These are phyloP conservation scores for Drosophila mauritiana DNA, from an alignment of 1,140 invertebrate genomes.

Conservation along the genomic window DNA sequence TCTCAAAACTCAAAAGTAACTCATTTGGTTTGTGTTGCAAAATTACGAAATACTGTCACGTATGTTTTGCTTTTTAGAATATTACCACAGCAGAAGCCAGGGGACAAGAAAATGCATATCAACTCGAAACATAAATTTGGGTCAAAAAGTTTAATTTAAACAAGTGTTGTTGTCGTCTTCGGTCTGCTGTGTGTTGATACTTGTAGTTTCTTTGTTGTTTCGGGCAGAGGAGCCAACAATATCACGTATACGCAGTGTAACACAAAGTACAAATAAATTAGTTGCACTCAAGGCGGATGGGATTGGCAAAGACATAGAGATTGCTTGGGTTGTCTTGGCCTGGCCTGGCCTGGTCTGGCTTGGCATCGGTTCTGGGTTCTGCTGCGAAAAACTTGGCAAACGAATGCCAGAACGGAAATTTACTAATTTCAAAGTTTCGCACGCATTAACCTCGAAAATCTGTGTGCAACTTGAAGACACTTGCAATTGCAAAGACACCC, in stretches of 20 bases:
- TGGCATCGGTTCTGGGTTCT: not conserved
- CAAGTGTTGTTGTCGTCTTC: slow-evolving; percentile 63
- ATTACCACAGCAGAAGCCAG: slow-evolving; percentile 46
- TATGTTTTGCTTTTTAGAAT: slow-evolving; percentile 81
- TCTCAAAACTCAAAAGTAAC: slow-evolving; percentile 43
- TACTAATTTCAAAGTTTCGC: slow-evolving; percentile 81
- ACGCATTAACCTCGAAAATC: slow-evolving; percentile 82
- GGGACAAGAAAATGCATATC: slow-evolving; percentile 67
- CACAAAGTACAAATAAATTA: slow-evolving; percentile 81
- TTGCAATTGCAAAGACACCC: slow-evolving; percentile 51
- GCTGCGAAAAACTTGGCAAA: slow-evolving; percentile 45
- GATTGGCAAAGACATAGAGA: slow-evolving; percentile 25
- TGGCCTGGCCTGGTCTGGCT: not conserved
- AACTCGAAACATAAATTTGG: slow-evolving; percentile 80
- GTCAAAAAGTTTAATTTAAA: slow-evolving; percentile 82
- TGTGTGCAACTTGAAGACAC: slow-evolving; percentile 72
- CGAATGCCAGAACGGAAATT: slow-evolving; percentile 71
- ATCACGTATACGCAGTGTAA: slow-evolving; percentile 76
- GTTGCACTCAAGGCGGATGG: slow-evolving; percentile 64
- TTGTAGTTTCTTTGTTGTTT: slow-evolving; percentile 43
- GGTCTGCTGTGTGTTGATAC: slow-evolving; percentile 41
- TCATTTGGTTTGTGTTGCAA: slow-evolving; percentile 57
- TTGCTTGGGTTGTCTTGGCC: not conserved
- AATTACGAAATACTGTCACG: slow-evolving; percentile 80
- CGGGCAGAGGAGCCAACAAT: slow-evolving; percentile 32